Evolutionary conservation across 2,797 vertebrate genomes (phyloP), one percentile per base, ranked within the genome.

Genomic region (Tauraco hartlaubi): DNA sequence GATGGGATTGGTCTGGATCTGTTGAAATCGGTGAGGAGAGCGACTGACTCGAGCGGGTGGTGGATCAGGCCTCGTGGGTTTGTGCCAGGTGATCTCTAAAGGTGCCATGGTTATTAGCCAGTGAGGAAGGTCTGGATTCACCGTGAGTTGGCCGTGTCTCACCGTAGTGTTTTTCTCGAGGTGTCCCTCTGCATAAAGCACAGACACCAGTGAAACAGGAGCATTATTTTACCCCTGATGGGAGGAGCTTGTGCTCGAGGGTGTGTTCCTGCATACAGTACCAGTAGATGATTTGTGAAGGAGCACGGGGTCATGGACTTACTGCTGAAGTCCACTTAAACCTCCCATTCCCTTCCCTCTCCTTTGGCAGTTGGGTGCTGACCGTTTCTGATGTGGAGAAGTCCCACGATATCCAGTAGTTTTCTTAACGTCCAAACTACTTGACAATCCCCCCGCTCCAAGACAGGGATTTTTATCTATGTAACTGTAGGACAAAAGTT

Each of bases 261-360:
- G 18, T 14, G 0, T 11, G 33, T 21, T 52, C 58, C 78, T 54
- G 41, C 11, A 1, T 2, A 0, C 12, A 2, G 5, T 11, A 12
- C 25, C 23, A 11, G 19, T 1, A 54, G 46, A 5, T 21, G 43
- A 9, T 31, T 4, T 25, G 15, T 33, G 46, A 49, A 49, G 44
- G 49, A 43, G 18, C 9, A 20, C 9, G 15, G 22, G 33, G 11
- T 29, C 33, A 0, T 7, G 13, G 19, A 10, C 31, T 54, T 17
- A 2, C 15, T n/a, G 1, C 28, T 28, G 21, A 44, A 26, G 17
- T 17, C 54, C 11, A 15, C 23, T 28, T 18, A 6, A 61, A 18
- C 52, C 37, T 33, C 33, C 51, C 9, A 1, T n/a, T 49, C 43
- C 22, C 20, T 63, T 48, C 33, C 43, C 8, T 73, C n/a, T 26